Percentiles rank a stretch among this genome's conserved stretches.
These are phyloP conservation scores for Jaculus jaculus DNA, from an alignment of 2,113 vertebrate genomes.

Conservation along the genomic window DNA sequence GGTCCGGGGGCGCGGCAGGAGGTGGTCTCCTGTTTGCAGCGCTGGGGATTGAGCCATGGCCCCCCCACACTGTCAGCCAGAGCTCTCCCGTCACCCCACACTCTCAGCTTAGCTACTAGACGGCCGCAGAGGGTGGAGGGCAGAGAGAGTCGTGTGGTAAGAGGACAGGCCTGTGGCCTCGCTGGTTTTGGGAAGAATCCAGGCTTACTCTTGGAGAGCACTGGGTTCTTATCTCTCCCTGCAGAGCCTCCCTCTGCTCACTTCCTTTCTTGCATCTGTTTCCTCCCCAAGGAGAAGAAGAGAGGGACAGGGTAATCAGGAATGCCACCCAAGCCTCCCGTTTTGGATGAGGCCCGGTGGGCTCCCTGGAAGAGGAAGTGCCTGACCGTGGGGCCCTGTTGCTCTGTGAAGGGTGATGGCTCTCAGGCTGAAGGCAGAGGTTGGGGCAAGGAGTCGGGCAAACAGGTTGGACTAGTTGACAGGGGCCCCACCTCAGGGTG, in stretches of 20 bases:
- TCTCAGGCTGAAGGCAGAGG: not conserved
- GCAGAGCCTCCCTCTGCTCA: not conserved
- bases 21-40: not conserved
- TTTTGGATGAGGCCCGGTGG: not conserved
- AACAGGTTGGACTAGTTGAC: constrained; percentile 40
- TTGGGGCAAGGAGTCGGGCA: not conserved
- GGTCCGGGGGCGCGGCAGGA: not conserved
- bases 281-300: too few relatives aligned
- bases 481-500: not conserved
- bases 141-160: not conserved
- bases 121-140: accelerated
- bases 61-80: not conserved
- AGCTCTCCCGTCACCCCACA: not conserved
- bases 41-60: not conserved
- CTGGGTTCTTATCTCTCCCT: not conserved
- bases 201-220: too few relatives aligned
- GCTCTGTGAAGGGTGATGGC: not conserved
- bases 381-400: not conserved
- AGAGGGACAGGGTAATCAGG: too few relatives aligned
- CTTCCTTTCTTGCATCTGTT: too few relatives aligned
- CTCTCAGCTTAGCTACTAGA: not conserved
- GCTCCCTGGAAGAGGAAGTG: not conserved
- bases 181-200: not conserved
- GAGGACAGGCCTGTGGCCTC: not conserved
- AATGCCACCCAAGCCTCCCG: too few relatives aligned